A percentile compares a stretch with the other conserved stretches of the same genome.
Conservation (phyloP, 2,113 vertebrate species). For the Sebastes schlegelii region DNA sequence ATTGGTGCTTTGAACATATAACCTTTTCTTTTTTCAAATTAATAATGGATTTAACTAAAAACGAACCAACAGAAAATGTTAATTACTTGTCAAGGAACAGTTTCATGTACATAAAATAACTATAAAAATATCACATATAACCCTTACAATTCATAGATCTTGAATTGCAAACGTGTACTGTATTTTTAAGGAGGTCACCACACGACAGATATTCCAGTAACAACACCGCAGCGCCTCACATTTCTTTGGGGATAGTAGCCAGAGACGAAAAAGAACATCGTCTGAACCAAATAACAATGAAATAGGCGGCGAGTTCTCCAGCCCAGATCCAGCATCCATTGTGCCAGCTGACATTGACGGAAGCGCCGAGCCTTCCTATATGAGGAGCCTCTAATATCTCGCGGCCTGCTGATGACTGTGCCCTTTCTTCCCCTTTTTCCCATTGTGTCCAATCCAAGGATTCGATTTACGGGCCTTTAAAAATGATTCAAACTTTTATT, state of each 20-base stretch:
- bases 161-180: not conserved
- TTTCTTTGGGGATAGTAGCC: slow-evolving; percentile 46
- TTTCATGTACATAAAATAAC: not conserved
- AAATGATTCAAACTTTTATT: slow-evolving; percentile 79
- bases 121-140: not conserved
- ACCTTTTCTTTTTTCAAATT: too few species aligned
- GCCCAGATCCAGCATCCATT: slow-evolving; percentile 58
- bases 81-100: not conserved
- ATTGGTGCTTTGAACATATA: not conserved
- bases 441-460: slow-evolving; percentile 77
- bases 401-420: slow-evolving; percentile 84
- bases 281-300: slow-evolving; percentile 61
- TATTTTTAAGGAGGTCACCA: not conserved
- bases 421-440: slow-evolving; percentile 71
- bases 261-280: slow-evolving; percentile 54
- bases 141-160: not conserved
- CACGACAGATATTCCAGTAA: slow-evolving; percentile 5
- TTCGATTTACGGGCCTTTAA: slow-evolving; percentile 78
- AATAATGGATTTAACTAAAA: not conserved
- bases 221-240: slow-evolving; percentile 34
- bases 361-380: slow-evolving; percentile 64
- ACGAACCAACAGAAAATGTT: not conserved
- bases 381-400: slow-evolving; percentile 78
- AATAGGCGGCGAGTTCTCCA: slow-evolving; percentile 42
- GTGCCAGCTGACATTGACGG: slow-evolving; percentile 79